Percentiles rank a stretch among this genome's conserved stretches.
phyloP scores from a whole-genome alignment of 2,113 vertebrate genomes.

The Alosa alosa region DNA sequence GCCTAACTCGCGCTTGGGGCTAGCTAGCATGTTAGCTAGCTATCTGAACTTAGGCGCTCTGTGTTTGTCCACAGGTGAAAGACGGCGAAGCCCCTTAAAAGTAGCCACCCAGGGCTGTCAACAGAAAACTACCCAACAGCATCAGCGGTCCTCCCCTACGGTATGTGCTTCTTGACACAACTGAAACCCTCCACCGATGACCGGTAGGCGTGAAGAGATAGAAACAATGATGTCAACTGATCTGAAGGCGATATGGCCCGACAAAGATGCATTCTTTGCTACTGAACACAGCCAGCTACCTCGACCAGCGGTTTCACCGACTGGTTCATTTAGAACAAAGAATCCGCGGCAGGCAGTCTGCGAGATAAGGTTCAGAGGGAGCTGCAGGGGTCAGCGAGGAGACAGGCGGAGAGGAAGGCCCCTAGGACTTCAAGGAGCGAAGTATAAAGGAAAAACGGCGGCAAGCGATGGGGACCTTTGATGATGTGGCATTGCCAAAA shows the following conservation, averaged over 20 bases:
- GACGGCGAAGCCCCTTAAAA: too few species aligned
- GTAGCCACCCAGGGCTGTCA: too few species aligned
- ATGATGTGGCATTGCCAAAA: too few species aligned
- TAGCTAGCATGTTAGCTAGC: too few species aligned
- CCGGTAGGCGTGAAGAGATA: not conserved
- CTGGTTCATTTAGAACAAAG: not conserved
- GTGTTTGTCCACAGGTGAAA: too few species aligned
- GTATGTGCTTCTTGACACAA: not conserved
- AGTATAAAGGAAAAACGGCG: not conserved
- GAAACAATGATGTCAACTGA: not conserved
- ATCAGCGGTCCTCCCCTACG: not conserved
- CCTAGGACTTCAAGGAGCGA: not conserved
- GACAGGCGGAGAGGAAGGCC: not conserved
- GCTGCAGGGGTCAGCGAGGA: not conserved
- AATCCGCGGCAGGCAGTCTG: not conserved
- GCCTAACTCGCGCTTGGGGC: too few species aligned
- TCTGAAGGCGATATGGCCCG: not conserved
- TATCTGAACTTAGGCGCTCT: too few species aligned
- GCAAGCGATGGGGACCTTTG: not conserved
- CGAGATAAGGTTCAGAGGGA: not conserved
- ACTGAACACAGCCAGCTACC: not conserved
- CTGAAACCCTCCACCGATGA: not conserved
- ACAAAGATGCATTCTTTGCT: not conserved
- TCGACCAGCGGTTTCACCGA: not conserved
- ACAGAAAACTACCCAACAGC: not conserved